Evolutionary conservation across 1,140 invertebrate species (phyloP).

Genomic region (Anoplolepis gracilipes): DNA sequence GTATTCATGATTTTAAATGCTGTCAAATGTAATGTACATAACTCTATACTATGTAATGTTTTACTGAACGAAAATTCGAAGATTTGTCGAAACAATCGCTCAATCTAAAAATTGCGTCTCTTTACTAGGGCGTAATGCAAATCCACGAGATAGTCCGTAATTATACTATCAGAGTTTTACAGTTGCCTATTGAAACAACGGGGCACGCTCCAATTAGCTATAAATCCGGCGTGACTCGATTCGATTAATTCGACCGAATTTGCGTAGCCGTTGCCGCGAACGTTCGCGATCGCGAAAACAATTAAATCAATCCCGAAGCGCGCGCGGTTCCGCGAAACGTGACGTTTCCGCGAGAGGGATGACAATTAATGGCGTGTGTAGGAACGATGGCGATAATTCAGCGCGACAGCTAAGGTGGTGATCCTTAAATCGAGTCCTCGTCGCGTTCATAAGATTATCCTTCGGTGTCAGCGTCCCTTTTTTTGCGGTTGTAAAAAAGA

Average conservation of each 20-base stretch:
- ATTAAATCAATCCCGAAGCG: conserved; percentile 44
- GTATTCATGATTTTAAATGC: background rate
- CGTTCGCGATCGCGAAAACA: conserved; percentile 52
- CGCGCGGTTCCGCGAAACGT: conserved; percentile 25
- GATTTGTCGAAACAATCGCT: background rate
- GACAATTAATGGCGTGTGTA: background rate
- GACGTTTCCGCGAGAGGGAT: background rate
- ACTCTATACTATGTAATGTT: background rate
- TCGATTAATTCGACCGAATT: conserved; percentile 58
- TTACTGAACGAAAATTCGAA: background rate
- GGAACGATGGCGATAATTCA: background rate
- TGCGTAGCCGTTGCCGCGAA: conserved; percentile 33
- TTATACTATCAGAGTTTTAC: conserved; percentile 55
- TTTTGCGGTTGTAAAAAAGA: conserved; percentile 13
- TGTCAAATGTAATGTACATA: too few relatives aligned
- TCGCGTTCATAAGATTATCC: conserved; percentile 46
- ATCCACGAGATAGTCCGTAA: background rate
- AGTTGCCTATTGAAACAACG: conserved; percentile 43
- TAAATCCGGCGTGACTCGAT: conserved; percentile 52
- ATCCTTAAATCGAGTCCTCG: conserved; percentile 26
- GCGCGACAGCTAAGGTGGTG: background rate
- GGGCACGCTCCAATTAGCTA: conserved; percentile 52
- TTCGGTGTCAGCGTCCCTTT: background rate
- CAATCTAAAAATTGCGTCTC: conserved; percentile 11
- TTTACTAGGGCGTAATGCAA: conserved; percentile 15